Percentiles rank a stretch among this genome's conserved stretches.
Conservation (phyloP, 2,113 vertebrate genomes). For the Galeopterus variegatus region DNA sequence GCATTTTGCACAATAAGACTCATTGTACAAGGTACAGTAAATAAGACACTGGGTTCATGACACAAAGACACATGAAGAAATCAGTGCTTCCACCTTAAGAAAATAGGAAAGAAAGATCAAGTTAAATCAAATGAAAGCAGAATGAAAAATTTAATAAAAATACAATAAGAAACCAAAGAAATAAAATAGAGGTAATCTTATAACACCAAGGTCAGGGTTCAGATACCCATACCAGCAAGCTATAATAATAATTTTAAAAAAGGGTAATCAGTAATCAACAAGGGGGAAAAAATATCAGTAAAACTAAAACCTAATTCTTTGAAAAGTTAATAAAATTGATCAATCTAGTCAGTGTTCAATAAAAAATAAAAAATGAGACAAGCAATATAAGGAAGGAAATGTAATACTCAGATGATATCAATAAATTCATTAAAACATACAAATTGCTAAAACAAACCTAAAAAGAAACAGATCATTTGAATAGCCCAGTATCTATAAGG, state of each 20-base stretch:
- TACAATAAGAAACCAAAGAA: neutral
- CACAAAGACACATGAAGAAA: neutral
- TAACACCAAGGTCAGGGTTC: too few species aligned
- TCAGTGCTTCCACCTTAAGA: neutral
- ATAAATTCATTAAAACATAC: neutral
- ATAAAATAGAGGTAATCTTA: neutral
- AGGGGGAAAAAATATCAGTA: neutral
- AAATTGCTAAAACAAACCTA: neutral
- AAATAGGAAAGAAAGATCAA: conserved; percentile 1
- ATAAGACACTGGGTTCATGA: neutral
- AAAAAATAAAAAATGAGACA: neutral
- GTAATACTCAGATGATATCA: neutral
- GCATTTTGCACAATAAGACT: neutral
- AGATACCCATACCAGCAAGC: too few species aligned
- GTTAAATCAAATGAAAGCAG: neutral
- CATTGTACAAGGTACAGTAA: neutral
- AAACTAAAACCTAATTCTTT: neutral
- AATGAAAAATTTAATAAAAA: neutral
- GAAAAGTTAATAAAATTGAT: neutral
- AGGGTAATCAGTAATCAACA: too few species aligned
- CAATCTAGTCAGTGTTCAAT: neutral
- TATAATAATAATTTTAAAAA: too few species aligned
- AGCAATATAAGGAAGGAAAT: neutral
- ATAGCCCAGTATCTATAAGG: neutral
- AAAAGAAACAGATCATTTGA: neutral